These are phyloP conservation scores for Pherbina coryleti DNA, from an alignment of 2,888 invertebrate genomes.

Conservation along the genomic window DNA sequence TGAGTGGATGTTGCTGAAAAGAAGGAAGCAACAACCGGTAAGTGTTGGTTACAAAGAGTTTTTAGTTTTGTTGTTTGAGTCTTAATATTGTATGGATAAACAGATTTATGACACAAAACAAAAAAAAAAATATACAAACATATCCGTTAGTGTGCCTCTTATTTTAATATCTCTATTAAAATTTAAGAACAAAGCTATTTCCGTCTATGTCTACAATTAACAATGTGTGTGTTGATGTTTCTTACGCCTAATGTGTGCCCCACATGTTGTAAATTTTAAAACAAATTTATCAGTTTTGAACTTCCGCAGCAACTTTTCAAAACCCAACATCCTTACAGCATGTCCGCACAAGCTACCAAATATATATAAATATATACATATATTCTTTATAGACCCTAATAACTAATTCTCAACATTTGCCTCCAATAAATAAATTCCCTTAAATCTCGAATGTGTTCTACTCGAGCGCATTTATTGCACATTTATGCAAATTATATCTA, in stretches of 20 bases:
- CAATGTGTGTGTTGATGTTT: too few relatives aligned
- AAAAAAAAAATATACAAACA: neutral
- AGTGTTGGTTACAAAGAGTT: neutral
- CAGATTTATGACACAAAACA: too few relatives aligned
- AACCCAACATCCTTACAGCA: neutral
- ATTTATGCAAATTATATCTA: slow-evolving; percentile 34
- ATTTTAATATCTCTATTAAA: neutral
- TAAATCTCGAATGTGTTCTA: slow-evolving; percentile 27
- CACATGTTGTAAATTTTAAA: neutral
- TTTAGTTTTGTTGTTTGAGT: neutral
- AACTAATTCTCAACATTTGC: slow-evolving; percentile 17
- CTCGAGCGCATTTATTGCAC: slow-evolving; percentile 37
- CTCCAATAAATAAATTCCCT: slow-evolving; percentile 17
- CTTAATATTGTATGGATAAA: too few relatives aligned
- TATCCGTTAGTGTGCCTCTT: neutral
- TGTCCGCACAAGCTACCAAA: neutral
- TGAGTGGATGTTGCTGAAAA: neutral
- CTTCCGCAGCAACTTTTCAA: neutral
- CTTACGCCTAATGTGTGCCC: neutral
- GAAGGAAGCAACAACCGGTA: neutral
- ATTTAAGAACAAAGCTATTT: neutral
- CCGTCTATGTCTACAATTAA: neutral
- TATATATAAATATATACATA: too few relatives aligned
- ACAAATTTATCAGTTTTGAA: slow-evolving; percentile 16
- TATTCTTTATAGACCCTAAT: slow-evolving; percentile 2